Conservation (phyloP, 2,113 vertebrate genomes). For the Protomyctophum bolini region DNA sequence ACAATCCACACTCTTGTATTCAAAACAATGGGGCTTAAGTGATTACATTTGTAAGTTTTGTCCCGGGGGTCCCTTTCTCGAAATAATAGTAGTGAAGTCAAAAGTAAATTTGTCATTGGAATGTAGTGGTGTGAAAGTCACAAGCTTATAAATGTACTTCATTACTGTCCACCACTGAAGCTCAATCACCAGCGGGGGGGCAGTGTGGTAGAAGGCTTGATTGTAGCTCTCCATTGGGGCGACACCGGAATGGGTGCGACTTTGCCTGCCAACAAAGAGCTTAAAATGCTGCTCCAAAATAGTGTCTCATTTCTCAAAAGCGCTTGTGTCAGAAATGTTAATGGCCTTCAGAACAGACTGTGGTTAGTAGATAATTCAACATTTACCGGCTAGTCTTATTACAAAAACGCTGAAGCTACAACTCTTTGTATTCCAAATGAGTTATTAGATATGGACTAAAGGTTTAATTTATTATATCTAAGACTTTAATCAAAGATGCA, state of each 20-base stretch:
- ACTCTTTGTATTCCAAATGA: not conserved
- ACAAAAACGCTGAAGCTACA: not conserved
- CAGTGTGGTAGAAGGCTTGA: conserved; percentile 43
- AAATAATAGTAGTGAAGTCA: too few species aligned
- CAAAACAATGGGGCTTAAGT: too few species aligned
- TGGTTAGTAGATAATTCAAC: conserved; percentile 1
- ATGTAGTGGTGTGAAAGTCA: too few species aligned
- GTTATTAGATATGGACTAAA: not conserved
- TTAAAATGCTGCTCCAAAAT: conserved; percentile 58
- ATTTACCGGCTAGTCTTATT: conserved; percentile 56
- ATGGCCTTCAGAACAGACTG: conserved; percentile 22
- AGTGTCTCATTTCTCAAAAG: conserved; percentile 14
- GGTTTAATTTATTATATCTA: too few species aligned
- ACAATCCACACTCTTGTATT: too few species aligned
- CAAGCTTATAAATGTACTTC: too few species aligned
- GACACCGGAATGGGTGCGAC: conserved; percentile 41
- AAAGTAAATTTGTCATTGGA: too few species aligned
- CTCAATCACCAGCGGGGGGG: too few species aligned
- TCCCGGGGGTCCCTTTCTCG: too few species aligned
- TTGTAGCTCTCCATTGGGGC: conserved; percentile 57
- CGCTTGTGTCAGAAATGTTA: conserved; percentile 27
- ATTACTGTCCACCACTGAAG: too few species aligned
- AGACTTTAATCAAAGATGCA: too few species aligned
- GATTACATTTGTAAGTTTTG: too few species aligned
- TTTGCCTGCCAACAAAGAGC: conserved; percentile 16